phyloP scores from a whole-genome alignment of 2,888 invertebrate genomes.

The Ypsolopha scabrella region DNA sequence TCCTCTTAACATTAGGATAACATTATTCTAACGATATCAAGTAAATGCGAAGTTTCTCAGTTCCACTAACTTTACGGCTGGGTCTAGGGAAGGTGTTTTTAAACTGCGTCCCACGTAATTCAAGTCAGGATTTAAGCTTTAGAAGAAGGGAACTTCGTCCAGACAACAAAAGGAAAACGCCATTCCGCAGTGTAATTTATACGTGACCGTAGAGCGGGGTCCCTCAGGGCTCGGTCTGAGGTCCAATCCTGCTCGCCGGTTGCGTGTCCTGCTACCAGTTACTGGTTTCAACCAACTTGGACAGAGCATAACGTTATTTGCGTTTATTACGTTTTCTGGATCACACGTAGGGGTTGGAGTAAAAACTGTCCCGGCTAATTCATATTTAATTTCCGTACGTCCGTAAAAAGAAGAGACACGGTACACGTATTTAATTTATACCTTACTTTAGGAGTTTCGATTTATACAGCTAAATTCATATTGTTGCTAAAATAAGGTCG shows the following conservation, averaged over 20 bases:
- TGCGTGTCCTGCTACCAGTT: slow-evolving; percentile 38
- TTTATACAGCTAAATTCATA: no score
- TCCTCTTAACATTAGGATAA: background rate
- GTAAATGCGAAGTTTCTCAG: background rate
- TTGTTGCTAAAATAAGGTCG: no score
- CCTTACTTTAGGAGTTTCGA: no score
- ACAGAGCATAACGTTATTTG: slow-evolving; percentile 9
- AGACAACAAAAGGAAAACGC: slow-evolving; percentile 53
- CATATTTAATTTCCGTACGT: no score
- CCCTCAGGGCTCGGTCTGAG: slow-evolving; percentile 10
- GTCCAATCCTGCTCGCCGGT: slow-evolving; percentile 9
- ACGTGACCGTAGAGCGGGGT: slow-evolving; percentile 53
- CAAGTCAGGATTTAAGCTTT: slow-evolving; percentile 61
- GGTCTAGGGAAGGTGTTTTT: slow-evolving; percentile 43
- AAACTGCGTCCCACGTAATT: slow-evolving; percentile 48
- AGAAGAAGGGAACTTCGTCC: slow-evolving; percentile 55
- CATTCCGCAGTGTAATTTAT: slow-evolving; percentile 60
- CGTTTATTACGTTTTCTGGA: no score
- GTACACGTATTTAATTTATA: no score
- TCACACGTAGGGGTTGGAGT: no score
- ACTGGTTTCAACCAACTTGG: slow-evolving; percentile 25
- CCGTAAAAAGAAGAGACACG: no score
- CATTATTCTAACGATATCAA: background rate
- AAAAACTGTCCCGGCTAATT: no score
- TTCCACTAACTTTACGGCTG: slow-evolving; percentile 16